Percentiles rank a stretch among this genome's conserved stretches.
Conservation (phyloP, 2,888 invertebrate genomes). For the Colletes collaris region DNA sequence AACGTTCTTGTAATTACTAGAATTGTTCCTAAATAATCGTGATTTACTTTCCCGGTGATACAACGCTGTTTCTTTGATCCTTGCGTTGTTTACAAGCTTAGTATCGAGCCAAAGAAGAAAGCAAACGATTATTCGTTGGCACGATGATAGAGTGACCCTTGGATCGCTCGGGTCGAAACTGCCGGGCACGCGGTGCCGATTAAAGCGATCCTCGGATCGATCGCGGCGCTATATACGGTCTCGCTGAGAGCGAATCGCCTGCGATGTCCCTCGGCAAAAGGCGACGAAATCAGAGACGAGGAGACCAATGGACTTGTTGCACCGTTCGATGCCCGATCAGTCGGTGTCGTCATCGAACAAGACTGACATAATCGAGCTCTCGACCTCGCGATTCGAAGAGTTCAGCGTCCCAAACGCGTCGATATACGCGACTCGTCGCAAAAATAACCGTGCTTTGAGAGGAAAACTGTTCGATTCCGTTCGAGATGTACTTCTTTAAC, state of each 20-base stretch:
- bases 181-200: slow-evolving; percentile 14
- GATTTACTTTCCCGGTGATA: too few relatives aligned
- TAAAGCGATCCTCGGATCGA: slow-evolving; percentile 36
- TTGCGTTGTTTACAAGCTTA: not conserved
- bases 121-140: not conserved
- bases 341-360: slow-evolving; percentile 43
- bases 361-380: slow-evolving; percentile 56
- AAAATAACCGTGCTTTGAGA: too few relatives aligned
- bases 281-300: slow-evolving; percentile 41
- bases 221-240: slow-evolving; percentile 47
- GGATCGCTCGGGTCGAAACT: not conserved
- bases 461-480: too few relatives aligned
- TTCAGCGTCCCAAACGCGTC: slow-evolving; percentile 45
- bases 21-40: too few relatives aligned
- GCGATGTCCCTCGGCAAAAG: slow-evolving; percentile 3
- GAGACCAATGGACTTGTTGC: slow-evolving; percentile 39
- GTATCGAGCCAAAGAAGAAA: not conserved
- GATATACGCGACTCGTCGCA: not conserved
- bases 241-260: slow-evolving; percentile 47
- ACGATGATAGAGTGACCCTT: not conserved
- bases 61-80: too few relatives aligned
- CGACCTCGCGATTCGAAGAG: slow-evolving; percentile 45
- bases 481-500: too few relatives aligned
- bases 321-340: slow-evolving; percentile 27
- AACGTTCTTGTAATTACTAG: too few relatives aligned